A percentile compares a stretch with the other conserved stretches of the same genome.
Conservation (phyloP, 2,888 invertebrate genomes). For the Chromoteleia sp. region DNA sequence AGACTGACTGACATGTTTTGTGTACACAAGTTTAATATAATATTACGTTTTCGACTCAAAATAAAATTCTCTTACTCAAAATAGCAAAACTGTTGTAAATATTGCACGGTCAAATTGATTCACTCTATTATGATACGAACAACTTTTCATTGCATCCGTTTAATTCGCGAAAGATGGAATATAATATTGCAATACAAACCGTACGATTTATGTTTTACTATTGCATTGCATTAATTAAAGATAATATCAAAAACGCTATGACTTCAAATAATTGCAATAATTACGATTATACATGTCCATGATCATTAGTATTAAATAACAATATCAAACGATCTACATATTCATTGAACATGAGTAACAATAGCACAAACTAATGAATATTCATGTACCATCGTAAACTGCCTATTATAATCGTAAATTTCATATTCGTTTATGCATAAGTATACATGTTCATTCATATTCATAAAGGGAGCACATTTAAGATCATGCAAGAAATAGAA, state of each 20-base stretch:
- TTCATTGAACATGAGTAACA: conserved; percentile 54
- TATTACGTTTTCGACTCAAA: no score
- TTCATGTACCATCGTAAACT: conserved; percentile 54
- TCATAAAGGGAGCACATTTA: conserved; percentile 54
- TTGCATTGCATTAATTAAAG: not conserved
- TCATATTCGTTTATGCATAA: conserved; percentile 57
- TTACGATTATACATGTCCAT: conserved; percentile 8
- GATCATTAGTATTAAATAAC: conserved; percentile 26
- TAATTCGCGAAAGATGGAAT: no score
- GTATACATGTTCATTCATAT: conserved; percentile 60
- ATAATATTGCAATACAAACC: no score
- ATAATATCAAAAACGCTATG: not conserved
- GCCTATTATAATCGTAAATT: conserved; percentile 62
- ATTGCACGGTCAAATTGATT: no score
- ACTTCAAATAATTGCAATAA: not conserved
- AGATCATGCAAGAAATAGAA: conserved; percentile 56
- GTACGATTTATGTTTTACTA: no score
- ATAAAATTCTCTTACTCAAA: no score
- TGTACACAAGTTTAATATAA: no score
- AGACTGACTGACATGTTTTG: no score
- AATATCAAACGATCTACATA: conserved; percentile 30
- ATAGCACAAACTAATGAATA: conserved; percentile 48
- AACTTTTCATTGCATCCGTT: no score
- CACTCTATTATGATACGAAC: no score
- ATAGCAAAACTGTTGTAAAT: no score